Percentiles rank a stretch among this genome's conserved stretches.
Evolutionary conservation across 1,140 invertebrate species (phyloP).

Genomic region (Brachionus calyciflorus): DNA sequence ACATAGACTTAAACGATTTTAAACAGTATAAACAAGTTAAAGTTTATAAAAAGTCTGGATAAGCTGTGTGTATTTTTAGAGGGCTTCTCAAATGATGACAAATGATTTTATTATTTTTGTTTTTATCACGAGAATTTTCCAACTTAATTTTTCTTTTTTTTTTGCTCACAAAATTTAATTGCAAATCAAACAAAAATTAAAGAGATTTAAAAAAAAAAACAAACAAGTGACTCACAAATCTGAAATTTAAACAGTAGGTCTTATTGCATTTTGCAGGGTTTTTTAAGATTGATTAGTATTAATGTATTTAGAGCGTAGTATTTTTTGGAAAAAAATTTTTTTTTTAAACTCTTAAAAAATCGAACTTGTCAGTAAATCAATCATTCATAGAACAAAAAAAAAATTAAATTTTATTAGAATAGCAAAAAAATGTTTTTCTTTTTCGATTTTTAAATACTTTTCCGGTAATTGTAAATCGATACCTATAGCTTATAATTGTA

Average conservation of each 20-base stretch:
- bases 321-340: too few species aligned
- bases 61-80: background rate
- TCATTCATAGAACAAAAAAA: too few species aligned
- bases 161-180: too few species aligned
- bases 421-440: too few species aligned
- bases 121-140: too few species aligned
- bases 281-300: constrained; percentile 22
- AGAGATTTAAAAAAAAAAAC: background rate
- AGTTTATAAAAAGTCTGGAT: background rate
- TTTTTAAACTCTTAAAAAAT: too few species aligned
- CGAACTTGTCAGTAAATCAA: constrained; percentile 25
- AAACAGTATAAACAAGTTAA: background rate
- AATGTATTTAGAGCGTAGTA: constrained; percentile 26
- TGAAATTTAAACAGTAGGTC: background rate
- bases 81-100: background rate
- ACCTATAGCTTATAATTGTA: background rate
- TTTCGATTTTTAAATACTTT: too few species aligned
- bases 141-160: too few species aligned
- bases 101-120: constrained; percentile 18
- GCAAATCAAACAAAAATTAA: constrained; percentile 1
- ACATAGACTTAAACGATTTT: constrained; percentile 18
- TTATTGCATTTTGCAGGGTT: too few species aligned
- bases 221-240: background rate
- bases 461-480: constrained; percentile 1
- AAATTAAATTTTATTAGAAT: too few species aligned